Percentiles rank a stretch among this genome's conserved stretches.
phyloP scores from a whole-genome alignment of 2,888 invertebrate genomes.

The Athetis lepigone region DNA sequence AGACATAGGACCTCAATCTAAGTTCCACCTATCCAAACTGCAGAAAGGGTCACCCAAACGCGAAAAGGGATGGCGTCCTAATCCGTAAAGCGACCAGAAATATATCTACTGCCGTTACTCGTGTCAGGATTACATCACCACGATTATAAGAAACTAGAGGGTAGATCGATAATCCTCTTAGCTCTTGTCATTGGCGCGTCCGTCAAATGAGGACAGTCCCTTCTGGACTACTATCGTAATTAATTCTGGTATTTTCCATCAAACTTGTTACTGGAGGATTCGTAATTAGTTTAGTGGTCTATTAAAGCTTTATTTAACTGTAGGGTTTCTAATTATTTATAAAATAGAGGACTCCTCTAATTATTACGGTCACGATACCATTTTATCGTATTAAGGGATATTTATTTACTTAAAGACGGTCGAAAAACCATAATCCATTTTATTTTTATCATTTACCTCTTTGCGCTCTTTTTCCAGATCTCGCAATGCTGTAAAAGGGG shows the following conservation, averaged over 20 bases:
- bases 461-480: too few species aligned
- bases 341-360: too few species aligned
- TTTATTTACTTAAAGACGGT: too few species aligned
- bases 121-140: conserved; percentile 38
- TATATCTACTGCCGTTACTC: conserved; percentile 37
- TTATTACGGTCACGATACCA: too few species aligned
- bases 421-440: too few species aligned
- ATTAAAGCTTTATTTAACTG: conserved; percentile 6
- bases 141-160: conserved; percentile 40
- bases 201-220: conserved; percentile 27
- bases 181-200: conserved; percentile 32
- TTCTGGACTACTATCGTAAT: conserved; percentile 35
- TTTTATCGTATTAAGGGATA: too few species aligned
- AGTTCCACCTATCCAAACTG: conserved; percentile 17
- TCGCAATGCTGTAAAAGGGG: too few species aligned
- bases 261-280: background rate
- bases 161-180: conserved; percentile 49
- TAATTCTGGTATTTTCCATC: conserved; percentile 35
- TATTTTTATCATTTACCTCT: too few species aligned
- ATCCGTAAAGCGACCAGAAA: conserved; percentile 29
- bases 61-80: conserved; percentile 23
- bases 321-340: too few species aligned
- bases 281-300: conserved; percentile 1
- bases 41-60: conserved; percentile 29
- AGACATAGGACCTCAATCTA: background rate